Conservation (phyloP, 37 sponge, comb jelly and placozoan species). For the Chondrosia reniformis region DNA sequence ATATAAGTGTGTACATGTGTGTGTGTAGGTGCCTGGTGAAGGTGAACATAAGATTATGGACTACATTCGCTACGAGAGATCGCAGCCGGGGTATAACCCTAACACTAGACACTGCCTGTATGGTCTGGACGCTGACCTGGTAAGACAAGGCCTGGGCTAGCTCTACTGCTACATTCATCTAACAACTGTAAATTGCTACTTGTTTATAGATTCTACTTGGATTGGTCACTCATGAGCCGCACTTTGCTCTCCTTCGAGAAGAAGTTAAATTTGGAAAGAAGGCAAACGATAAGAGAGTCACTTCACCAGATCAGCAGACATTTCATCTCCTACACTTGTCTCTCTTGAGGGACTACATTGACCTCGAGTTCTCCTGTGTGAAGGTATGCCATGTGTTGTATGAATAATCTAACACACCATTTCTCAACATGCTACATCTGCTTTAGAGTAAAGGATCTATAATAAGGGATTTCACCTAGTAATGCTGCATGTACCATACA, state of each 20-base stretch:
- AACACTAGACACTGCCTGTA: constrained; percentile 97
- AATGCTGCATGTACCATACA: too few species aligned
- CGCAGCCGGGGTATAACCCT: constrained; percentile 83
- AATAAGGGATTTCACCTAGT: background rate
- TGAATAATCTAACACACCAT: too few species aligned
- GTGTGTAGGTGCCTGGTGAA: constrained; percentile 89
- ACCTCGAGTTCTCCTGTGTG: constrained; percentile 74
- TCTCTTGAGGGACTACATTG: constrained; percentile 89
- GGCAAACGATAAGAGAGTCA: constrained; percentile 37
- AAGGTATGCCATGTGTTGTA: constrained; percentile 51
- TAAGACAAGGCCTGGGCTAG: constrained; percentile 27
- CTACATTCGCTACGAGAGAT: constrained; percentile 80
- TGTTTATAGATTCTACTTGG: constrained; percentile 92
- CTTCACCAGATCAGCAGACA: constrained; percentile 70
- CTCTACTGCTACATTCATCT: background rate
- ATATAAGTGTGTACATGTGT: background rate
- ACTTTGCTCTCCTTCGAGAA: constrained; percentile 94
- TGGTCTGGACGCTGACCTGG: constrained; percentile 99
- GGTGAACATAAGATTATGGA: constrained; percentile 99
- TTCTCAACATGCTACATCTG: too few species aligned
- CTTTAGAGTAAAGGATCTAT: background rate
- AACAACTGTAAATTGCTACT: background rate
- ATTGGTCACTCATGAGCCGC: constrained; percentile 91
- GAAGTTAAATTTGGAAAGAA: constrained; percentile 91
- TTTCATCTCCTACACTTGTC: constrained; percentile 97